Evolutionary conservation across 2,113 vertebrate genomes (phyloP).

Genomic region (Osmerus mordax): DNA sequence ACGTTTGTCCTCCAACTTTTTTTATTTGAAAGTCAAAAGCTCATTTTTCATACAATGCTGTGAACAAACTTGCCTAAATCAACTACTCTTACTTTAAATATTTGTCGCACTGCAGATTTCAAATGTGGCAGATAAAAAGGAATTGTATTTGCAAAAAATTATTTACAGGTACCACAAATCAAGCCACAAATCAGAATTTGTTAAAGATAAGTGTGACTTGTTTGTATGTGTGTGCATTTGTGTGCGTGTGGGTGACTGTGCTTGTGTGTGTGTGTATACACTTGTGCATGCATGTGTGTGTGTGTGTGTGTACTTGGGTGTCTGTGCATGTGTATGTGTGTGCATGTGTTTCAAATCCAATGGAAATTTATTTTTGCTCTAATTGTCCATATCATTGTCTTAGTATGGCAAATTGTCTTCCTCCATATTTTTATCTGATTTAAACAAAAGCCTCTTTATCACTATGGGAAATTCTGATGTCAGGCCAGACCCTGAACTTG

Average conservation of each 20-base stretch:
- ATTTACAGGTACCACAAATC: no score
- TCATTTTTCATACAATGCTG: no score
- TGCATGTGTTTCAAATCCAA: slow-evolving; percentile 32
- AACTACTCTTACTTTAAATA: not conserved
- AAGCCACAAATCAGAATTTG: no score
- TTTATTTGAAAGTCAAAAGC: no score
- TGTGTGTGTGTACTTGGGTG: not conserved
- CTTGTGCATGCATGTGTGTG: not conserved
- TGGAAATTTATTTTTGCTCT: slow-evolving; percentile 43
- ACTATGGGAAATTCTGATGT: slow-evolving; percentile 60
- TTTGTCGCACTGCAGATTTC: not conserved
- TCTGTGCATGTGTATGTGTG: slow-evolving; percentile 21
- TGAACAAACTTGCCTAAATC: no score
- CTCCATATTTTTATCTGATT: slow-evolving; percentile 43
- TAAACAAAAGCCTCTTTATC: slow-evolving; percentile 67
- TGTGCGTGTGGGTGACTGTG: not conserved
- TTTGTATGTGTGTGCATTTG: no score
- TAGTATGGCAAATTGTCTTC: slow-evolving; percentile 35
- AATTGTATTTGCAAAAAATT: not conserved
- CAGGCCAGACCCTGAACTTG: slow-evolving; percentile 60
- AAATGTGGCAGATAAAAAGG: not conserved
- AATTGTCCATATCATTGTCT: slow-evolving; percentile 53
- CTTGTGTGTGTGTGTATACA: not conserved
- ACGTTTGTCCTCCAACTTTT: no score
- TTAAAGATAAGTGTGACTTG: no score